A percentile compares a stretch with the other conserved stretches of the same genome.
phyloP scores from a whole-genome alignment of 1,140 invertebrate species.

The Pinna nobilis region DNA sequence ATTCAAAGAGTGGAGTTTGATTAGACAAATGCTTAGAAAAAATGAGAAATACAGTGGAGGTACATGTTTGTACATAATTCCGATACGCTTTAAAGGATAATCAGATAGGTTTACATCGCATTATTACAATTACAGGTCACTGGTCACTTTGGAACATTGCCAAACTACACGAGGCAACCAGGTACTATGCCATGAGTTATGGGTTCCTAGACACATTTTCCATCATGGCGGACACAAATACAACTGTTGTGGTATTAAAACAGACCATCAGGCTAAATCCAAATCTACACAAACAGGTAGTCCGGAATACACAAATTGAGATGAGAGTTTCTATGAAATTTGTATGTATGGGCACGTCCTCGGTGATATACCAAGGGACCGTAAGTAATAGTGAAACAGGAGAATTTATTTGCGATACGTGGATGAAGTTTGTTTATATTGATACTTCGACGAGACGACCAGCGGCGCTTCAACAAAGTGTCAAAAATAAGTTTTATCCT shows the following conservation, averaged over 20 bases:
- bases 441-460: conserved; percentile 22
- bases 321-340: conserved; percentile 18
- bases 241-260: conserved; percentile 26
- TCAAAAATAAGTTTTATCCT: conserved; percentile 8
- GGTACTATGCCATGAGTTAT: conserved; percentile 2
- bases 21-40: no score
- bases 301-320: conserved; percentile 3
- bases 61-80: no score
- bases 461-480: conserved; percentile 20
- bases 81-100: no score
- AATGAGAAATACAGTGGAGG: no score
- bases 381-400: conserved; percentile 27
- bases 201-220: conserved; percentile 16
- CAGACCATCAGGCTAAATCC: conserved; percentile 24
- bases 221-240: background rate
- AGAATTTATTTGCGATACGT: conserved; percentile 10
- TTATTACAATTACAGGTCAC: conserved; percentile 24
- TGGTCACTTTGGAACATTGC: conserved; percentile 24
- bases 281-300: conserved; percentile 11
- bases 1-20: no score
- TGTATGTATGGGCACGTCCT: conserved; percentile 20
- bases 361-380: background rate
- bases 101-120: no score
- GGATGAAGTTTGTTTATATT: conserved; percentile 26
- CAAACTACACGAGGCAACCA: conserved; percentile 28